Conservation (phyloP, 2,888 invertebrate species). For the Ecdyonurus torrentis region DNA sequence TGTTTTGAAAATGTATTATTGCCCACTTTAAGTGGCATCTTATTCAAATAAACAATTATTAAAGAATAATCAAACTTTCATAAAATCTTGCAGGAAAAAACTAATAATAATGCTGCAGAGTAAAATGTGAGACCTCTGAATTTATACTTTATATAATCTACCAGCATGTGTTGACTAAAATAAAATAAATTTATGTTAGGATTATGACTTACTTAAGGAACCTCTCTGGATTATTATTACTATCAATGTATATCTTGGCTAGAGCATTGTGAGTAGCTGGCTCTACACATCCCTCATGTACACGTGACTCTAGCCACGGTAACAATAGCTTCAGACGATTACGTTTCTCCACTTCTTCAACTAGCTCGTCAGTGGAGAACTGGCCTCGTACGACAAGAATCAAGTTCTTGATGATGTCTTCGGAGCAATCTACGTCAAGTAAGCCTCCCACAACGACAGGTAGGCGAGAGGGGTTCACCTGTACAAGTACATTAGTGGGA, state of each 20-base stretch:
- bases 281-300: constrained; percentile 93
- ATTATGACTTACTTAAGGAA: constrained; percentile 48
- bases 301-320: constrained; percentile 94
- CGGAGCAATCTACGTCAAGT: constrained; percentile 95
- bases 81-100: no score
- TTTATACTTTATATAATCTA: background rate
- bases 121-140: no score
- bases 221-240: constrained; percentile 97
- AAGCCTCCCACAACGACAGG: constrained; percentile 97
- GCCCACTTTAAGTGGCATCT: no score
- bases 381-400: constrained; percentile 95
- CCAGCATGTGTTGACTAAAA: background rate
- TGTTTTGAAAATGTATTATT: no score
- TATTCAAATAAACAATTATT: no score
- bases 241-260: constrained; percentile 99
- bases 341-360: constrained; percentile 90
- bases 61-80: no score
- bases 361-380: constrained; percentile 96
- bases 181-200: background rate
- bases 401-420: constrained; percentile 97
- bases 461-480: constrained; percentile 92
- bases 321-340: constrained; percentile 85
- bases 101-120: no score
- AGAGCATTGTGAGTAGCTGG: constrained; percentile 98
- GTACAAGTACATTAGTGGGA: no score